phyloP scores from a whole-genome alignment of 2,888 invertebrate species.

The Macrophya alboannulata region DNA sequence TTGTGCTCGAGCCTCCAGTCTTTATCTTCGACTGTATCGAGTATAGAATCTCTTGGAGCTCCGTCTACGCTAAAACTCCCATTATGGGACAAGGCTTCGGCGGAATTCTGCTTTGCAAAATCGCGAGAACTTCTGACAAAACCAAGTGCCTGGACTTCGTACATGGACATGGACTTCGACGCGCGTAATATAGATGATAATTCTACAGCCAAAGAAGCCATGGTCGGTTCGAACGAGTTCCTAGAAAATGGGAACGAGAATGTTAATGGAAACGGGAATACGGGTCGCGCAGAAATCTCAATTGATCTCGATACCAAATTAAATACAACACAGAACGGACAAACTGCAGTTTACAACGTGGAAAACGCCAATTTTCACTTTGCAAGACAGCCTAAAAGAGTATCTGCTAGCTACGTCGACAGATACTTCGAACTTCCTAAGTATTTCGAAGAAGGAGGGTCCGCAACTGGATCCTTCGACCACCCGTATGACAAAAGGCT shows the following conservation, averaged over 20 bases:
- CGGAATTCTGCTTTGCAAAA: conserved; percentile 88
- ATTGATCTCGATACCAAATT: conserved; percentile 23
- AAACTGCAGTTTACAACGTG: conserved; percentile 65
- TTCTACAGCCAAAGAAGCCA: conserved; percentile 69
- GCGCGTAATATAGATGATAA: conserved; percentile 71
- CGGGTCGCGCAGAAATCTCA: conserved; percentile 61
- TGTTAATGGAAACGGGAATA: conserved; percentile 60
- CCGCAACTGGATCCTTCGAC: conserved; percentile 66
- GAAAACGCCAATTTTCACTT: conserved; percentile 70
- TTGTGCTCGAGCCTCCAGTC: conserved; percentile 80
- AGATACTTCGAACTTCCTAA: conserved; percentile 77
- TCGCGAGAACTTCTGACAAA: conserved; percentile 86
- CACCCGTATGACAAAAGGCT: conserved; percentile 64
- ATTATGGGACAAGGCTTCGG: conserved; percentile 88
- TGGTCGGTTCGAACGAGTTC: conserved; percentile 76
- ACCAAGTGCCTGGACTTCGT: conserved; percentile 80
- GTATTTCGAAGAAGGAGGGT: conserved; percentile 72
- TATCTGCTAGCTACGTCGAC: conserved; percentile 77
- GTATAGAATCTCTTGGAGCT: conserved; percentile 80
- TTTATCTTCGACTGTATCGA: conserved; percentile 79
- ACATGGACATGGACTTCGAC: conserved; percentile 76
- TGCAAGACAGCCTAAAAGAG: conserved; percentile 71
- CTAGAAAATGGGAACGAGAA: conserved; percentile 71
- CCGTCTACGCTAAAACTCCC: conserved; percentile 82
- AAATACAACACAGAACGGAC: conserved; percentile 71